Percentiles rank a stretch among this genome's conserved stretches.
Evolutionary conservation across 2,888 invertebrate species (phyloP).

Genomic region (Chromoteleia sp.): DNA sequence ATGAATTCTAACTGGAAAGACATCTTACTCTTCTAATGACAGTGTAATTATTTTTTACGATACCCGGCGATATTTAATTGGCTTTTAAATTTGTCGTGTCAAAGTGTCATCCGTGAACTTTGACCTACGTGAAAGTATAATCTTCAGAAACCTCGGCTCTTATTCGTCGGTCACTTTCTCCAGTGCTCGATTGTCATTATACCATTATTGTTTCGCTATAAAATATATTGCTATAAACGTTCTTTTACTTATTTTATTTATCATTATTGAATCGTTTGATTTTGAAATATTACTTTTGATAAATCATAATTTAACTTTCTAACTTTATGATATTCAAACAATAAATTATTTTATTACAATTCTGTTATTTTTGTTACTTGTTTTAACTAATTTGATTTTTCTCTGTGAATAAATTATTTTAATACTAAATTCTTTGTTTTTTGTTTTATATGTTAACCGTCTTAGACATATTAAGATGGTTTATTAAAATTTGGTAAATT

Average conservation of each 20-base stretch:
- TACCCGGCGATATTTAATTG: slow-evolving; percentile 22
- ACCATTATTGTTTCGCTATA: slow-evolving; percentile 19
- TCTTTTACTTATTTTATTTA: neutral
- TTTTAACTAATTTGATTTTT: too few relatives aligned
- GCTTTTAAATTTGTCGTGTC: slow-evolving; percentile 49
- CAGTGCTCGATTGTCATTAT: slow-evolving; percentile 2
- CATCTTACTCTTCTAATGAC: slow-evolving; percentile 14
- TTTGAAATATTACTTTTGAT: too few relatives aligned
- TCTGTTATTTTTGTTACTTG: too few relatives aligned
- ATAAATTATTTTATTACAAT: too few relatives aligned
- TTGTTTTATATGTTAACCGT: too few relatives aligned
- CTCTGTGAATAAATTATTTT: too few relatives aligned
- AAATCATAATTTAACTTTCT: too few relatives aligned
- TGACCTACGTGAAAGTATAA: slow-evolving; percentile 56
- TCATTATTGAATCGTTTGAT: too few relatives aligned
- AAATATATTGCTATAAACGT: neutral
- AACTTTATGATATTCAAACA: too few relatives aligned
- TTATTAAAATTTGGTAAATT: too few relatives aligned
- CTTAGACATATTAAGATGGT: too few relatives aligned
- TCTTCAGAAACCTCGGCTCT: slow-evolving; percentile 35
- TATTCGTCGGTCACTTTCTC: slow-evolving; percentile 36
- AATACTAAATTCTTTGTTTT: too few relatives aligned
- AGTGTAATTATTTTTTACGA: slow-evolving; percentile 37
- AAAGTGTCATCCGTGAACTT: slow-evolving; percentile 55
- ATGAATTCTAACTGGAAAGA: neutral